Evolutionary conservation across 1,140 invertebrate genomes (phyloP).

Genomic region (Planococcus citri): DNA sequence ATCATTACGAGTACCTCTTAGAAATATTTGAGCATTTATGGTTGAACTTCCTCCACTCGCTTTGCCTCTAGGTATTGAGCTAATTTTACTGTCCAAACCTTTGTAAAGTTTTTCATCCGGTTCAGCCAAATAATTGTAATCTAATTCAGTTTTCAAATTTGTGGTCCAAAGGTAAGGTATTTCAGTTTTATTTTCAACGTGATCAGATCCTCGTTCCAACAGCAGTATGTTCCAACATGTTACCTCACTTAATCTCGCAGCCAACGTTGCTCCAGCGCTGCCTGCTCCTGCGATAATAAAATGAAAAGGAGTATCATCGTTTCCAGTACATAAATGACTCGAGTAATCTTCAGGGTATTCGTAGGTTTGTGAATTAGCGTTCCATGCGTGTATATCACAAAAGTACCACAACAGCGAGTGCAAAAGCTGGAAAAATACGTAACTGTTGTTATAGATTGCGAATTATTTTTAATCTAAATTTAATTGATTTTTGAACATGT

Average conservation of each 20-base stretch:
- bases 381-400: too few relatives aligned
- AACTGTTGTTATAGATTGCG: too few relatives aligned
- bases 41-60: slow-evolving; percentile 48
- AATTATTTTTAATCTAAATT: too few relatives aligned
- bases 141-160: neutral
- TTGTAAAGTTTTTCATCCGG: neutral
- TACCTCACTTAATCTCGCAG: slow-evolving; percentile 42
- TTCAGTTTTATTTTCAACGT: slow-evolving; percentile 38
- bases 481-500: too few relatives aligned
- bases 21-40: slow-evolving; percentile 51
- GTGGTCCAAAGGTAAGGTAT: slow-evolving; percentile 12
- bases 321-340: slow-evolving; percentile 24
- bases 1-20: slow-evolving; percentile 43
- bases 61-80: slow-evolving; percentile 32
- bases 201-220: slow-evolving; percentile 46
- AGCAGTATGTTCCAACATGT: slow-evolving; percentile 42
- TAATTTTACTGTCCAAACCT: slow-evolving; percentile 24
- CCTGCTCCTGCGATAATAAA: slow-evolving; percentile 39
- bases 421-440: too few relatives aligned
- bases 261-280: slow-evolving; percentile 41
- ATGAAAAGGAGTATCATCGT: slow-evolving; percentile 34
- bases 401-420: too few relatives aligned
- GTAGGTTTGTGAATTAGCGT: neutral
- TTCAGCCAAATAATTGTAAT: neutral
- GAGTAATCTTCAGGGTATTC: slow-evolving; percentile 27